Evolutionary conservation across 1,140 invertebrate species (phyloP).

Genomic region (Bilobella aurantiaca): DNA sequence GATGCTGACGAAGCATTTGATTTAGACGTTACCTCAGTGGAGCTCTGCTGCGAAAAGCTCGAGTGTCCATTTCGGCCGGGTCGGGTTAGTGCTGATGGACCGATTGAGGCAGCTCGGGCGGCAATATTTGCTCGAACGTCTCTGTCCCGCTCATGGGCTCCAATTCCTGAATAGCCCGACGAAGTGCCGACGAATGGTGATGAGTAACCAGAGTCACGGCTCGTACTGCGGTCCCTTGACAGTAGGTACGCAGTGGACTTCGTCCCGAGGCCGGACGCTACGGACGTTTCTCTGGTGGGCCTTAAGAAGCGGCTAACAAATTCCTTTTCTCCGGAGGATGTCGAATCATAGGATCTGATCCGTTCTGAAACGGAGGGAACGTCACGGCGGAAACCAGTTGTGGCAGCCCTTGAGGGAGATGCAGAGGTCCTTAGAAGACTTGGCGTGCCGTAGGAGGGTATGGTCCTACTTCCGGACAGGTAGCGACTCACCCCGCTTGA

Average conservation of each 20-base stretch:
- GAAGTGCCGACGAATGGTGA: slow-evolving; percentile 4
- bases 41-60: not conserved
- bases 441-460: not conserved
- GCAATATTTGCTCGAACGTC: not conserved
- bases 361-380: slow-evolving; percentile 20
- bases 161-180: slow-evolving; percentile 8
- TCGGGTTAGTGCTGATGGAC: not conserved
- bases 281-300: slow-evolving; percentile 13
- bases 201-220: slow-evolving; percentile 21
- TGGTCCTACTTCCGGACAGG: slow-evolving; percentile 12
- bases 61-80: not conserved
- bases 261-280: not conserved
- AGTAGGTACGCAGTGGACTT: not conserved
- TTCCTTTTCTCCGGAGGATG: slow-evolving; percentile 9
- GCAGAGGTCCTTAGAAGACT: slow-evolving; percentile 18
- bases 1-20: not conserved
- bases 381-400: slow-evolving; percentile 12
- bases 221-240: slow-evolving; percentile 28
- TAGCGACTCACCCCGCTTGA: not conserved
- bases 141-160: not conserved
- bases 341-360: slow-evolving; percentile 23
- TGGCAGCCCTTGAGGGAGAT: slow-evolving; percentile 23
- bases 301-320: slow-evolving; percentile 6
- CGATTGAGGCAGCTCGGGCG: not conserved
- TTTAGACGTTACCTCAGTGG: slow-evolving; percentile 3